Conservation (phyloP, 2,113 vertebrate genomes). For the Circaetus gallicus region DNA sequence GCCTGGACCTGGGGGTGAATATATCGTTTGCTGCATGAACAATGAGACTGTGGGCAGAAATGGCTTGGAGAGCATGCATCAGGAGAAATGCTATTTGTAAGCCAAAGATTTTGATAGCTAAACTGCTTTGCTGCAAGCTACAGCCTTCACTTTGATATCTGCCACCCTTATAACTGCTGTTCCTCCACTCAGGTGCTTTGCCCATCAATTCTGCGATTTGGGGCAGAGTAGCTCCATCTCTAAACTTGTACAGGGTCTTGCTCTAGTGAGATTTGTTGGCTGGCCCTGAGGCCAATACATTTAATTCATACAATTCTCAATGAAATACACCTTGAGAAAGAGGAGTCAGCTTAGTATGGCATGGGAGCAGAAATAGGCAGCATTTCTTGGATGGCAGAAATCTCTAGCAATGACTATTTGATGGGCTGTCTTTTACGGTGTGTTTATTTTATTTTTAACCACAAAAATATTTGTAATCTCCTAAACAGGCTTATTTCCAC, state of each 20-base stretch:
- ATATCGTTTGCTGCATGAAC: neutral
- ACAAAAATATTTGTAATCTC: neutral
- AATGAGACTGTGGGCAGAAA: neutral
- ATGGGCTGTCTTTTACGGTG: neutral
- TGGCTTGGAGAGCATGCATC: too few relatives aligned
- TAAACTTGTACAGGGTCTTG: neutral
- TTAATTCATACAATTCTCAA: neutral
- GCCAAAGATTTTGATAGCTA: neutral
- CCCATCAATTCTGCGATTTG: neutral
- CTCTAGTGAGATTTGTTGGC: neutral
- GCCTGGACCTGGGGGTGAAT: neutral
- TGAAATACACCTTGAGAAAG: neutral
- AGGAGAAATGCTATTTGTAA: neutral
- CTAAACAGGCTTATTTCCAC: neutral
- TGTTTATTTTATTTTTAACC: conserved; percentile 1
- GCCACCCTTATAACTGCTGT: too few relatives aligned
- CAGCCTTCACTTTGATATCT: neutral
- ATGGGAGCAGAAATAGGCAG: neutral
- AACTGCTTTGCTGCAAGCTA: neutral
- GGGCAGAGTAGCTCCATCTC: neutral
- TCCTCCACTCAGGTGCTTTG: neutral
- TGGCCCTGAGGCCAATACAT: neutral
- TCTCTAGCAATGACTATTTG: neutral
- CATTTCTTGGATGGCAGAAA: neutral
- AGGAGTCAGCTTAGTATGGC: neutral